Evolutionary conservation across 2,888 invertebrate genomes (phyloP), one percentile per base, ranked within the genome.

Genomic region (Stegophylla sp.): DNA sequence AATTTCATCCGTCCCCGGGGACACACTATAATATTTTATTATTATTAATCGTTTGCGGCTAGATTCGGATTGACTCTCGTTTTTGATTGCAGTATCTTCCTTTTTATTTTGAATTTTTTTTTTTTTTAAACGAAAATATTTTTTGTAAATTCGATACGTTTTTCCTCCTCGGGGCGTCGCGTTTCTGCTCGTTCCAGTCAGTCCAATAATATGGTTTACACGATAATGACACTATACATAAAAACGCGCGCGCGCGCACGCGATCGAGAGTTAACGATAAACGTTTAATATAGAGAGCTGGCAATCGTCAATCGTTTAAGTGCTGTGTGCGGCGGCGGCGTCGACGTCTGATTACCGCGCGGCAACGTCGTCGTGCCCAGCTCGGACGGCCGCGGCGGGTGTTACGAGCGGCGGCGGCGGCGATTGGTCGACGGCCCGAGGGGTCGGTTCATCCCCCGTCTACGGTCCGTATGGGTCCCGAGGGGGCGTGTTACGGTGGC

Each of bases 301-400:
- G 61, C 79, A 48, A 79, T 79, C 79, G 76, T 71, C 79, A 48
- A 79, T 79, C 79, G 79, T 28, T 79, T 71, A 71, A 79, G 76
- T 77, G 76, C 56, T 26, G 76, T 67, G n/a, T n/a, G n/a, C n/a
- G n/a, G n/a, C n/a, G n/a, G n/a, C n/a, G n/a, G 76, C 67, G 76
- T 56, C 28, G n/a, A 67, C 66, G 66, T 77, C 41, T 56, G 76
- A 77, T 63, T 75, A 64, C 64, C 64, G 28, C 48, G 13, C 12
- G 5, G 13, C 34, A 7, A 5, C 53, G 34, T 51, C 53, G 66
- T 66, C 43, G 53, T 12, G 66, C 15, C 28, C 26, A n/a, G 51
- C 51, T 34, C 51, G 51, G 51, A 41, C 64, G n/a, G 17, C 34
- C 34, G 23, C 26, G 67, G n/a, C 51, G 64, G 20, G 41, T 20